A percentile compares a stretch with the other conserved stretches of the same genome.
Conservation (phyloP, 2,113 vertebrate genomes). For the Siniperca chuatsi region DNA sequence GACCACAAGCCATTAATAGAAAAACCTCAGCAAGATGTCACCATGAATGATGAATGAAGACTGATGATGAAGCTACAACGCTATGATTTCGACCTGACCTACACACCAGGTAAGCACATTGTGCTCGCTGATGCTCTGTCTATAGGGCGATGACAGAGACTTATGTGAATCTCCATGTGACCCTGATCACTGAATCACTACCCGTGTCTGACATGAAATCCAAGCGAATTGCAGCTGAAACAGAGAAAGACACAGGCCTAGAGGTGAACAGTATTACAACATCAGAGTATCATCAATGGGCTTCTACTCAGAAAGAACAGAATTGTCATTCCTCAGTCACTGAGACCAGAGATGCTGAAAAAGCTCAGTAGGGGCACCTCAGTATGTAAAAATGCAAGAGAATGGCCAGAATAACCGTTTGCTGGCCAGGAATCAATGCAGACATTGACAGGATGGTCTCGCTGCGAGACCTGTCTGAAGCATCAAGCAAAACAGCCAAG, state of each 20-base stretch:
- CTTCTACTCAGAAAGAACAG: neutral
- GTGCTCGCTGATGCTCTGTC: conserved; percentile 15
- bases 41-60: neutral
- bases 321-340: neutral
- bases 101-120: conserved; percentile 10
- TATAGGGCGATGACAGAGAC: neutral
- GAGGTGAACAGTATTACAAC: conserved; percentile 5
- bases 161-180: conserved; percentile 1
- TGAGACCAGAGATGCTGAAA: neutral
- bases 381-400: too few species aligned
- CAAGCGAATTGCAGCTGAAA: conserved; percentile 1
- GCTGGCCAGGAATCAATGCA: too few species aligned
- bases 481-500: too few species aligned
- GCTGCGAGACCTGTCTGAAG: too few species aligned
- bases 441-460: too few species aligned
- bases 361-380: too few species aligned
- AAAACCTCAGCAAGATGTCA: conserved; percentile 2
- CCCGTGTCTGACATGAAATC: conserved; percentile 8
- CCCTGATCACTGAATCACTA: neutral
- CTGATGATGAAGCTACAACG: conserved; percentile 20
- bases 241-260: neutral
- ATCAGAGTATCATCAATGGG: conserved; percentile 1
- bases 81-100: conserved; percentile 15
- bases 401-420: too few species aligned
- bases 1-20: conserved; percentile 9